Base-by-base conservation (phyloP, 2,797 vertebrate genomes). In the Schizopygopsis pylzovi region DNA sequence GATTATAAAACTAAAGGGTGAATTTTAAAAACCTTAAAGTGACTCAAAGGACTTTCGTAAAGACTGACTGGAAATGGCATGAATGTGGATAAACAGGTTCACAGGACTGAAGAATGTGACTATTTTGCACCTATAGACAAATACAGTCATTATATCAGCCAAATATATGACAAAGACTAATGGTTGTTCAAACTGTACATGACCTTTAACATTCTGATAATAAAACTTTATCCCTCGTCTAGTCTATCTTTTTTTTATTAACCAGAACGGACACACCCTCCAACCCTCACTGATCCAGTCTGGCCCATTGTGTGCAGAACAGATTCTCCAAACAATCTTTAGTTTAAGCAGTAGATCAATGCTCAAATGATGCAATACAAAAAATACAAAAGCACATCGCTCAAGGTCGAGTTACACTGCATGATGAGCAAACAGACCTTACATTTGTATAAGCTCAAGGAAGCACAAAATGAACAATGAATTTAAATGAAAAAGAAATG, bases 51-150 rank as follows among this genome's bases (percentile, higher is more conserved):
- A 61, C 18, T 13, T 52, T 11, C 13, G 2, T 18, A 76, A 16
- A 52, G 9, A 12, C 73, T 76, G 18, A 20, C 12, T 25, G 37
- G 16, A 78, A 10, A 59, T 41, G 37, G 3, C 12, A 59, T 25
- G 52, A 41, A 59, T 59, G 76, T 59, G 76, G 54, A 25, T 56
- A 25, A 78, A 78, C 37, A 78, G 20, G 37, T 78, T 41, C 41
- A 59, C 22, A 41, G 15, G 9, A 78, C 33, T 16, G 37, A 56
- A 16, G 6, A 56, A 22, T 39, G 11, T 11, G 47, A 13, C 5
- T 7, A 37, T 54, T 54, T 13, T 6, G 1, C 33, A 37, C 7
- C 16, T 67, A 33, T 33, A 20, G 16, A 37, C 11, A 37, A 37
- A 76, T 37, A 37, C 33, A 4, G 22, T 77, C 37, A 39, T 54